Evolutionary conservation across 1,140 invertebrate genomes (phyloP).

Genomic region (Rhysida immarginata): DNA sequence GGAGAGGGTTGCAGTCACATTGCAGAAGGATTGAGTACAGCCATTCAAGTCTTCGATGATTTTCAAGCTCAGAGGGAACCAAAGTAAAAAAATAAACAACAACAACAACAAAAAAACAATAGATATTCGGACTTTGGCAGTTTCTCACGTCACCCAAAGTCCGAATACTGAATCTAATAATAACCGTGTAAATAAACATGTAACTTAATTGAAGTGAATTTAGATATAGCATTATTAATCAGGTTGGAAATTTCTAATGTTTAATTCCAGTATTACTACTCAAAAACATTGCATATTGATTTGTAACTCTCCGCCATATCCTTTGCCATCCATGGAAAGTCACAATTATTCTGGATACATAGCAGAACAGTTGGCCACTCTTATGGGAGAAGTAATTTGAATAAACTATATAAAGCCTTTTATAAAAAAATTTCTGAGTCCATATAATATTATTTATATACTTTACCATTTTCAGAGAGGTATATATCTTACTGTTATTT

Average conservation of each 20-base stretch:
- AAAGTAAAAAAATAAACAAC: conserved; percentile 27
- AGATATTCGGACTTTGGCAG: too few species aligned
- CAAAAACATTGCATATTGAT: conserved; percentile 73
- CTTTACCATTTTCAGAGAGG: conserved; percentile 42
- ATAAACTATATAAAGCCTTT: too few species aligned
- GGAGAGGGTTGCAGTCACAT: conserved; percentile 76
- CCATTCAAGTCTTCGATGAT: conserved; percentile 74
- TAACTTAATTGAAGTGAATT: too few species aligned
- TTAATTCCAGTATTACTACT: conserved; percentile 20
- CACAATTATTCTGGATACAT: conserved; percentile 48
- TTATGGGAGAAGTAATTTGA: conserved; percentile 48
- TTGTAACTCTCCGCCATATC: conserved; percentile 85
- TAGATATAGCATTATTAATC: too few species aligned
- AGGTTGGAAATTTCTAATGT: not conserved
- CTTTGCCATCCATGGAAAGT: conserved; percentile 63
- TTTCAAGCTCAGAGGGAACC: conserved; percentile 49
- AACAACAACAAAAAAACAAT: too few species aligned
- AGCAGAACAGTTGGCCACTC: conserved; percentile 52
- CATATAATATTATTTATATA: not conserved
- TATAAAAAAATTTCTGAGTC: too few species aligned
- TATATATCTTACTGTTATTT: conserved; percentile 72
- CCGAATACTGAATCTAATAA: too few species aligned
- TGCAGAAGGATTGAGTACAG: conserved; percentile 75
- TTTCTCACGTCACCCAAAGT: too few species aligned
- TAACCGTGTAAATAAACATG: too few species aligned